Percentiles rank a stretch among this genome's conserved stretches.
These are phyloP conservation scores for Lepidochrysops patricia DNA, from an alignment of 2,888 invertebrate genomes.

Conservation along the genomic window DNA sequence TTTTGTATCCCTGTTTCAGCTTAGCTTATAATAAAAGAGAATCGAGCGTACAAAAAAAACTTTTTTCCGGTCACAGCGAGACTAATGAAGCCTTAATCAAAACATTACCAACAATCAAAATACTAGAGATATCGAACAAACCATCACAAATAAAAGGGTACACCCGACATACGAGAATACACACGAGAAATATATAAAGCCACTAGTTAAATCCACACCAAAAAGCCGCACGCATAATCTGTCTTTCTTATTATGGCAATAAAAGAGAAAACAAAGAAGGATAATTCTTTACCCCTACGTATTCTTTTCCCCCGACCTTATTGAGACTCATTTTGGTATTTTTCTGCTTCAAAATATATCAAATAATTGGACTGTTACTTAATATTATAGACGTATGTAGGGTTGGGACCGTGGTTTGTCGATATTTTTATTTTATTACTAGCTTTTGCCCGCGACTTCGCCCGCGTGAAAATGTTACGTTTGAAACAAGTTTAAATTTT, in stretches of 20 bases:
- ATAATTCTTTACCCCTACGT: not conserved
- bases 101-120: no score
- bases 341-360: not conserved
- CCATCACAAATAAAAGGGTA: not conserved
- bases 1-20: no score
- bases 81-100: no score
- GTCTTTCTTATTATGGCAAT: conserved; percentile 8
- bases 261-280: conserved; percentile 6
- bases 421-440: no score
- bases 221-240: not conserved
- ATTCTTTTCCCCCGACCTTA: not conserved
- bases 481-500: no score
- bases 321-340: not conserved
- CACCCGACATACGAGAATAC: not conserved
- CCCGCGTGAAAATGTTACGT: no score
- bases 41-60: no score
- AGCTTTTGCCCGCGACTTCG: no score
- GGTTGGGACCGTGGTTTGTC: not conserved
- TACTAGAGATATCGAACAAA: not conserved
- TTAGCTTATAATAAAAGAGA: no score
- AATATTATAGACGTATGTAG: not conserved
- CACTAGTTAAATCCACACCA: not conserved
- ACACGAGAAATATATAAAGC: not conserved
- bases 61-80: no score
- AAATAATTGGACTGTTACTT: not conserved